Evolutionary conservation across 1,140 invertebrate species (phyloP).

Genomic region (Macrotrachela quadricornifera): DNA sequence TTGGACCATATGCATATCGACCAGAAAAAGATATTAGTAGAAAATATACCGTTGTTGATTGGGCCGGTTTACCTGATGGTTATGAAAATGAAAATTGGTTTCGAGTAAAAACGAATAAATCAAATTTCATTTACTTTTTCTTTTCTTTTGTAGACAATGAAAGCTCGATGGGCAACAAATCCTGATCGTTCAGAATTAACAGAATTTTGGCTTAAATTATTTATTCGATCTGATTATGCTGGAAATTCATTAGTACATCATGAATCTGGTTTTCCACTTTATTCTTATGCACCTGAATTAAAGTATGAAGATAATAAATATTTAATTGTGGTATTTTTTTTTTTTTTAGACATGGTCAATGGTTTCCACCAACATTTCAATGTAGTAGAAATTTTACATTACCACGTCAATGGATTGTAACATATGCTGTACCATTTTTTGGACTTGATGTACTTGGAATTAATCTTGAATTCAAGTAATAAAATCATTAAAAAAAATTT

Average conservation of each 20-base stretch:
- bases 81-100: slow-evolving; percentile 9
- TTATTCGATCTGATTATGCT: slow-evolving; percentile 58
- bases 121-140: too few relatives aligned
- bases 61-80: slow-evolving; percentile 11
- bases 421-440: slow-evolving; percentile 85
- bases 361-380: slow-evolving; percentile 78
- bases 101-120: neutral
- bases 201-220: slow-evolving; percentile 73
- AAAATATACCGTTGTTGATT: slow-evolving; percentile 9
- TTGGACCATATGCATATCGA: slow-evolving; percentile 87
- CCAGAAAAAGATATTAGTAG: slow-evolving; percentile 38
- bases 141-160: neutral
- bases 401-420: slow-evolving; percentile 75
- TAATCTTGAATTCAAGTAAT: slow-evolving; percentile 27
- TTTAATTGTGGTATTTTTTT: slow-evolving; percentile 31
- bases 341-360: slow-evolving; percentile 61
- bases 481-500: neutral
- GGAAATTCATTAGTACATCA: slow-evolving; percentile 4
- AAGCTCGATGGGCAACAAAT: slow-evolving; percentile 67
- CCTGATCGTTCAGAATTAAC: slow-evolving; percentile 56
- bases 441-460: slow-evolving; percentile 69
- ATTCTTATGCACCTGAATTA: slow-evolving; percentile 8
- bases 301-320: slow-evolving; percentile 1
- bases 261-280: slow-evolving; percentile 4
- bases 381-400: slow-evolving; percentile 48